Percentiles rank a stretch among this genome's conserved stretches.
Conservation (phyloP, 2,888 invertebrate species). For the Epistrophe eligans region DNA sequence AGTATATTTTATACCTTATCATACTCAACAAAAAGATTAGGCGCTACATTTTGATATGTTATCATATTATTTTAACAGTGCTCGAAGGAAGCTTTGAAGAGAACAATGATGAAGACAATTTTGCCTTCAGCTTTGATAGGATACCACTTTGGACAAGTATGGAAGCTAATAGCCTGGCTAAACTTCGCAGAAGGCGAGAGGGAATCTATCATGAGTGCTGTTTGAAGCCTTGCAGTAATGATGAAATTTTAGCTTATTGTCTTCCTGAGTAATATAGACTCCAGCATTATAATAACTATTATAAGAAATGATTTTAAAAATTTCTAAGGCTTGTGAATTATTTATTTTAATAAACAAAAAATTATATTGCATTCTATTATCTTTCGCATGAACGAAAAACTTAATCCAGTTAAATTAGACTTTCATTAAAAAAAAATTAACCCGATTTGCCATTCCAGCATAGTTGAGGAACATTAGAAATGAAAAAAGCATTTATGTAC, state of each 20-base stretch:
- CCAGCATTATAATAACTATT: not conserved
- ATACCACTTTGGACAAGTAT: slow-evolving; percentile 9
- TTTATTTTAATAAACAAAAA: slow-evolving; percentile 2
- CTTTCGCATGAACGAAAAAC: not conserved
- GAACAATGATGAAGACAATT: slow-evolving; percentile 14
- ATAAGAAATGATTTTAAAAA: not conserved
- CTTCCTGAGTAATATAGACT: not conserved
- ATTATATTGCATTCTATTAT: not conserved
- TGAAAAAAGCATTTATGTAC: no score
- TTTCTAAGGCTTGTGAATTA: slow-evolving; percentile 31
- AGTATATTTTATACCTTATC: not conserved
- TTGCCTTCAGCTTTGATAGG: slow-evolving; percentile 9
- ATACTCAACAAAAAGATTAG: not conserved
- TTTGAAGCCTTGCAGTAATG: slow-evolving; percentile 5
- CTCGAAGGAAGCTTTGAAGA: not conserved
- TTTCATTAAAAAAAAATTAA: no score
- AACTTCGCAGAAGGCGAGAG: slow-evolving; percentile 17
- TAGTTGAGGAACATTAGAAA: no score
- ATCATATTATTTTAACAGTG: not conserved
- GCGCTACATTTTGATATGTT: not conserved
- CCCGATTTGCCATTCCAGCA: no score
- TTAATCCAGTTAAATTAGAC: no score
- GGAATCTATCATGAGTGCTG: slow-evolving; percentile 36
- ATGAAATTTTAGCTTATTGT: slow-evolving; percentile 8
- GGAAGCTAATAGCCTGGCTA: slow-evolving; percentile 20